These are phyloP conservation scores for Mormyrus iriodes DNA, from an alignment of 2,113 vertebrate genomes.

Conservation along the genomic window DNA sequence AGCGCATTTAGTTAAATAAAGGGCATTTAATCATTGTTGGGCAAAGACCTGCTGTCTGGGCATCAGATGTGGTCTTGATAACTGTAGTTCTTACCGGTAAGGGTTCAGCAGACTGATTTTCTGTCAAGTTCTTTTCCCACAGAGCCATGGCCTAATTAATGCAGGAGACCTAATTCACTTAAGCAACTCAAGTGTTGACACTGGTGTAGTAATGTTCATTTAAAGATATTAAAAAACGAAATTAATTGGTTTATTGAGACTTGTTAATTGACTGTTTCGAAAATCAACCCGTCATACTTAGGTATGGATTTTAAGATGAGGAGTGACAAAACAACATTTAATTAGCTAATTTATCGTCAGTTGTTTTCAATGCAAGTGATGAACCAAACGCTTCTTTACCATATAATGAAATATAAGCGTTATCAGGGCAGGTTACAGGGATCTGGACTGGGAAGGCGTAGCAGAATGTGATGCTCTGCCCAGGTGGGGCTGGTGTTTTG, in stretches of 20 bases:
- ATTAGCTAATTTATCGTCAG: neutral
- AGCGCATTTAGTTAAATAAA: slow-evolving; percentile 6
- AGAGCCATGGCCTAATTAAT: neutral
- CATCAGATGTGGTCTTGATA: slow-evolving; percentile 5
- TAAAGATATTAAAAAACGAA: neutral
- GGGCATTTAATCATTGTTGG: slow-evolving; percentile 7
- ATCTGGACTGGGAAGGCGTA: neutral
- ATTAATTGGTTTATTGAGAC: slow-evolving; percentile 11
- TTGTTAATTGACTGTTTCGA: neutral
- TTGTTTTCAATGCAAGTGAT: neutral
- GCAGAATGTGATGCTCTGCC: neutral
- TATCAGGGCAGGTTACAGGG: too few species aligned
- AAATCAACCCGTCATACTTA: neutral
- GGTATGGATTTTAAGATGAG: neutral
- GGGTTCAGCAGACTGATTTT: neutral
- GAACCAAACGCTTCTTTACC: neutral
- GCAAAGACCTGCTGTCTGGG: slow-evolving; percentile 4
- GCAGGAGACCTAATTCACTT: neutral
- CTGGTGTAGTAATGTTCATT: neutral
- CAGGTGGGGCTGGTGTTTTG: neutral
- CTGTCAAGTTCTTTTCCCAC: neutral
- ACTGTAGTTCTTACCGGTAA: neutral
- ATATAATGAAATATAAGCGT: neutral
- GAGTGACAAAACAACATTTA: neutral
- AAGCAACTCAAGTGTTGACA: neutral